Evolutionary conservation across 2,113 vertebrate species (phyloP), one percentile per base, ranked within the genome.

Genomic region (Marmota monax): DNA sequence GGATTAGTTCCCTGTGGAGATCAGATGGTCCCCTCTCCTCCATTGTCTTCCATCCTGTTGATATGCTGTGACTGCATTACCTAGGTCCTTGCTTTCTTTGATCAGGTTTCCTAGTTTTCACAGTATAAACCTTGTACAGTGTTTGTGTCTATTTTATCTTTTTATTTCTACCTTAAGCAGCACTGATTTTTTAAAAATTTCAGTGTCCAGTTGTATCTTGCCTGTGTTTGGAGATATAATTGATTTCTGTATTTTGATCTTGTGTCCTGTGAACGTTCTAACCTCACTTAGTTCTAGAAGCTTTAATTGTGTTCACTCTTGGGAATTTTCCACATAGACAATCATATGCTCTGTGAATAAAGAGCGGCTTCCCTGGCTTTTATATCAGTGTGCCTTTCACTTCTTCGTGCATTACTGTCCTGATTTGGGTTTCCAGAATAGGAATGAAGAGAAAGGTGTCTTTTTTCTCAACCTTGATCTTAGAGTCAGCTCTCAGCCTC

Each of bases 111-210:
- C 5, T 45, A 23, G 5, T 56, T 61, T 65, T 77, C 22, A 29
- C 58, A 72, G 13, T 12, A n/a, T 16, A 42, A 34, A 61, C 73
- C 70, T 45, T 23, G 32, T 42, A 9, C n/a, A 25, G 2, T 48
- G 39, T 63, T 79, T 45, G 2, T 29, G 65, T 90, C 22, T 82
- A 23, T 20, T 84, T 93, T 32, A n/a, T 67, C 83, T 69, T 89
- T 77, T 86, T 25, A 18, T 72, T 18, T 39, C 63, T 70, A 9
- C 72, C n/a, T 73, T 90, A 73, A 72, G 27, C 74, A n/a, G 7
- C 29, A 32, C 37, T n/a, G 17, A 42, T 27, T 88, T 94, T 85
- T 91, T 92, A 82, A 65, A 37, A 18, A 48, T 72, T 87, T 90
- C n/a, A 74, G 12, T 70, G 77, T 91, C 58, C 17, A 65, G 4